phyloP scores from a whole-genome alignment of 2,113 vertebrate genomes.

The Ammospiza caudacuta region DNA sequence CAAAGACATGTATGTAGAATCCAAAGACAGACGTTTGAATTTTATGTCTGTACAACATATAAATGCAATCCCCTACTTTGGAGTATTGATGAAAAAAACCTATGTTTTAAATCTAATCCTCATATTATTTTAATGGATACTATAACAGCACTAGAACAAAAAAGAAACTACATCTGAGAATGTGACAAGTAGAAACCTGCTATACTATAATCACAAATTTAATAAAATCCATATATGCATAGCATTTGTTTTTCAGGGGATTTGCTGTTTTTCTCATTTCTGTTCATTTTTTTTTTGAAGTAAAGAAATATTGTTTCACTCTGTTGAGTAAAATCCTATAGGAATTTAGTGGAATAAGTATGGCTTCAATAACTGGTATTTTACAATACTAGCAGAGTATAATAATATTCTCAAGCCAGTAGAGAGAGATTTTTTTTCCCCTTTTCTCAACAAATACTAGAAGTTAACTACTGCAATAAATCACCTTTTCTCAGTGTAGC shows the following conservation, averaged over 20 bases:
- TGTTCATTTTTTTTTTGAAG: not conserved
- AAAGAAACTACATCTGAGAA: not conserved
- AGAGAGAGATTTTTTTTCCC: not conserved
- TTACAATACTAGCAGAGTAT: not conserved
- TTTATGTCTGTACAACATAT: not conserved
- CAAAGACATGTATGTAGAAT: not conserved
- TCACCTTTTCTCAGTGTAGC: conserved; percentile 32
- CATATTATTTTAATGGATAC: not conserved
- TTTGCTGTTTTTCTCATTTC: not conserved
- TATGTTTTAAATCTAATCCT: not conserved
- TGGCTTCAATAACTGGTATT: not conserved
- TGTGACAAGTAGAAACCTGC: not conserved
- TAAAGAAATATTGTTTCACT: not conserved
- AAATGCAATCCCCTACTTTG: not conserved
- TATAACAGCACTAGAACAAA: not conserved
- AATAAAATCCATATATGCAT: conserved; percentile 19
- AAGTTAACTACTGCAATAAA: conserved; percentile 42
- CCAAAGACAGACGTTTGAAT: not conserved
- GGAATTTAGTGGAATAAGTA: conserved; percentile 36
- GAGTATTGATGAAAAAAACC: fast-evolving
- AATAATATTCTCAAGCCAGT: conserved; percentile 9
- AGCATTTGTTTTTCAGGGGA: not conserved
- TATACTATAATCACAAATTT: not conserved
- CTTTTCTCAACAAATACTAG: not conserved
- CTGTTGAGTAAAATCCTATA: not conserved